A percentile compares a stretch with the other conserved stretches of the same genome.
Evolutionary conservation across 2,888 invertebrate genomes (phyloP).

Genomic region (Biston betularia): DNA sequence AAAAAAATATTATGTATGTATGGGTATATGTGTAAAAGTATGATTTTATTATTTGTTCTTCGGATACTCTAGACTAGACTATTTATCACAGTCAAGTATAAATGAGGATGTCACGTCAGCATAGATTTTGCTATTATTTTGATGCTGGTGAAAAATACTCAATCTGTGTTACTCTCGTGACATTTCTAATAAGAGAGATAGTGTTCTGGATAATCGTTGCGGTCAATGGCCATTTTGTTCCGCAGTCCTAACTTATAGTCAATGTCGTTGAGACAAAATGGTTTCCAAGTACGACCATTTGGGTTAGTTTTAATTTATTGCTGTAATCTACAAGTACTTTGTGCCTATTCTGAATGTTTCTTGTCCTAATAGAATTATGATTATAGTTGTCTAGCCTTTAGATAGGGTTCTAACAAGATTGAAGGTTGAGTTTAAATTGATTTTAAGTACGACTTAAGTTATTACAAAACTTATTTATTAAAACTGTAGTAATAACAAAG

Average conservation of each 20-base stretch:
- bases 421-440: constrained; percentile 8
- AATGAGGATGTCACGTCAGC: no score
- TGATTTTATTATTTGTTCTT: no score
- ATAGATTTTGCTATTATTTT: no score
- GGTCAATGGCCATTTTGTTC: no score
- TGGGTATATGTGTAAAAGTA: no score
- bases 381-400: constrained; percentile 4
- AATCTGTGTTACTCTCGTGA: neutral
- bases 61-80: no score
- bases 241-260: neutral
- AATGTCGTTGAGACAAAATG: constrained; percentile 6
- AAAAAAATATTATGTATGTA: no score
- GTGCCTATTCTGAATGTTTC: constrained; percentile 14
- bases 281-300: constrained; percentile 10
- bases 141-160: neutral
- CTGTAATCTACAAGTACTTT: constrained; percentile 13
- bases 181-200: neutral
- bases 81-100: no score
- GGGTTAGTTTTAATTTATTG: constrained; percentile 22
- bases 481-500: neutral
- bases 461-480: neutral
- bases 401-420: constrained; percentile 15
- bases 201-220: neutral
- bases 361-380: constrained; percentile 18
- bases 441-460: neutral